phyloP scores from a whole-genome alignment of 2,797 vertebrate species.

The Numenius phaeopus region DNA sequence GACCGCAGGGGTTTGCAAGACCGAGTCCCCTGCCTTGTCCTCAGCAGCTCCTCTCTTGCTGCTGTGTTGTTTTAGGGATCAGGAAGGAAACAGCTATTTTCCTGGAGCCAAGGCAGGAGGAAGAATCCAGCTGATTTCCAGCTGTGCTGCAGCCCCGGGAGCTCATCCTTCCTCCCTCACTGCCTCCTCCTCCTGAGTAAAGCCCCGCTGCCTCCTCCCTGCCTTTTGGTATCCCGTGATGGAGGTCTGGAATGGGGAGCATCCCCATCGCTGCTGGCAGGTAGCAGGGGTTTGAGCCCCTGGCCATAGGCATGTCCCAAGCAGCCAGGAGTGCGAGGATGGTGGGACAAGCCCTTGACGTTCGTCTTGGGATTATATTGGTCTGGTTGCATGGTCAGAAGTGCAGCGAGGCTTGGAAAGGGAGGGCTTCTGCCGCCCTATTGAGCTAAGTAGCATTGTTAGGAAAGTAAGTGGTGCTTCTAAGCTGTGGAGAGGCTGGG shows the following conservation, averaged over 20 bases:
- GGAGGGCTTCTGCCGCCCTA: not conserved
- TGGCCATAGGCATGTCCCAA: not conserved
- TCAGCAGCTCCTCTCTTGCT: not conserved
- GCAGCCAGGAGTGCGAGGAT: not conserved
- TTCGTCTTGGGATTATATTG: accelerated
- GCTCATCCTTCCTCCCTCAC: not conserved
- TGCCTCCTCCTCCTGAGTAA: not conserved
- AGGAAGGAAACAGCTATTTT: slow-evolving; percentile 49
- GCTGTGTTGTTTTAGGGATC: not conserved
- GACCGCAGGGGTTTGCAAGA: not conserved
- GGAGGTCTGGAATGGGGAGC: not conserved
- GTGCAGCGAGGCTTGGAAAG: accelerated
- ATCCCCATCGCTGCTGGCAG: not conserved
- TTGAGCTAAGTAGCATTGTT: not conserved
- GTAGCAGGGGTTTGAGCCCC: not conserved
- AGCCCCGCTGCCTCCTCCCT: not conserved
- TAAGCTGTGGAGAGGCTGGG: not conserved
- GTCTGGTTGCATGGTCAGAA: not conserved
- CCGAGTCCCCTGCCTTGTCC: not conserved
- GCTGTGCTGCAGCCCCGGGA: not conserved
- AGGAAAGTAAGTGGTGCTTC: not conserved
- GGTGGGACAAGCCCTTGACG: not conserved
- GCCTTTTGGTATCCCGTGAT: not conserved
- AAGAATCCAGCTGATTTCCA: slow-evolving; percentile 42
- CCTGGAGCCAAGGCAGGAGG: not conserved